Base-by-base conservation (phyloP, 2,113 vertebrate genomes). In the Spea bombifrons region DNA sequence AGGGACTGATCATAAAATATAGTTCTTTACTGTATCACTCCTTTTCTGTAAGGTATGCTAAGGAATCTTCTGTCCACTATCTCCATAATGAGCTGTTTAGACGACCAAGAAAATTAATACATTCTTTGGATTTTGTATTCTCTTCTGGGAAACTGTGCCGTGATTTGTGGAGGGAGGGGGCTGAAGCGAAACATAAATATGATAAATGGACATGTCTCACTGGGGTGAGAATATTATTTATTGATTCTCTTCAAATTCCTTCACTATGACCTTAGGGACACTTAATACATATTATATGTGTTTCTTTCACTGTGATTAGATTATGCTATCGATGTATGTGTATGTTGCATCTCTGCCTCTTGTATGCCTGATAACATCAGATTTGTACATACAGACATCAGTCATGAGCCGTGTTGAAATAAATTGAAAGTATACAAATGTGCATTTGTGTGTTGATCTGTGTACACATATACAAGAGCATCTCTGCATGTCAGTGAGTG, bases 141-240 rank as follows among this genome's bases (percentile, higher is more conserved):
- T 30, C 30, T 30, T 30, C 30, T 30, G 30, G 30, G 30, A 30
- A 30, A 30, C 30, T 30, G 30, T 30, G 30, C 30, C 1, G 30
- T 30, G n/a, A 30, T 30, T 30, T 30, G 30, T 30, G 30, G 30
- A 30, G 30, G 46, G 49, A 30, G 48, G 17, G 8, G 53, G 17
- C 8, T 43, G 12, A 65, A 50, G 16, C 55, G 59, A 77, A 17
- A 7, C 65, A 61, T 73, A 80, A 74, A 74, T 44, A 74, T 61
- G 71, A 80, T 64, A 74, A 74, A 80, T 80, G 52, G 9, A 45
- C 43, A 44, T n/a, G 57, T 61, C 52, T 66, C 44, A 80, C 64
- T 67, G 47, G 67, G 10, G 52, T 65, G 55, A 74, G 78, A 80
- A 74, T 69, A 80, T 80, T 80, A 74, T 66, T 67, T 80, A 80